These are phyloP conservation scores for Rhingia rostrata DNA, from an alignment of 2,888 invertebrate genomes.

Conservation along the genomic window DNA sequence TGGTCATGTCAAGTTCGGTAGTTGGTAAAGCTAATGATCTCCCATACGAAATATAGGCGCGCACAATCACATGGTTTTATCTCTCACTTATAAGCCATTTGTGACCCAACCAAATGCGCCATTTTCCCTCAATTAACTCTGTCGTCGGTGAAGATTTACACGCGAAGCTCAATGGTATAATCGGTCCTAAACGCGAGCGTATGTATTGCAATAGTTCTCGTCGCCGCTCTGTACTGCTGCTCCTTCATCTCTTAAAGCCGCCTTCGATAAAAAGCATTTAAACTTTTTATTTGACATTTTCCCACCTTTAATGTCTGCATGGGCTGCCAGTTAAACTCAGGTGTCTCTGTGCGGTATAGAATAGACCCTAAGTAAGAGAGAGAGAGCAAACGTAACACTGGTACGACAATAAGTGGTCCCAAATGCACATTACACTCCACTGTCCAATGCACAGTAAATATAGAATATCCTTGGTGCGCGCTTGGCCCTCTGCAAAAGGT, in stretches of 20 bases:
- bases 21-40: conserved; percentile 28
- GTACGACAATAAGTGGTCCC: conserved; percentile 73
- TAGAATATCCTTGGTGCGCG: conserved; percentile 8
- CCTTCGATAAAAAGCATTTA: conserved; percentile 73
- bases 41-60: not conserved
- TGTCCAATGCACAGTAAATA: conserved; percentile 9
- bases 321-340: conserved; percentile 73
- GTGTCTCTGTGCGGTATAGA: conserved; percentile 43
- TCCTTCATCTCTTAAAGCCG: conserved; percentile 46
- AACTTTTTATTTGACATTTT: conserved; percentile 80
- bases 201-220: conserved; percentile 4
- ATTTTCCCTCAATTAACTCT: conserved; percentile 64
- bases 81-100: not conserved
- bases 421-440: conserved; percentile 61
- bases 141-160: conserved; percentile 56
- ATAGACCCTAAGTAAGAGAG: conserved; percentile 14
- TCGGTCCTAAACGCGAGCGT: conserved; percentile 21
- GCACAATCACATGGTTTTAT: conserved; percentile 31
- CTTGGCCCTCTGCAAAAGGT: conserved; percentile 24
- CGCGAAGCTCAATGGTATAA: conserved; percentile 22
- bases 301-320: conserved; percentile 82
- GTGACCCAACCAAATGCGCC: conserved; percentile 9
- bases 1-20: conserved; percentile 30
- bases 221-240: not conserved
- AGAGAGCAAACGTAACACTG: conserved; percentile 44